A percentile compares a stretch with the other conserved stretches of the same genome.
Evolutionary conservation across 2,797 vertebrate species (phyloP).

Genomic region (Mormyrops boulengeri): DNA sequence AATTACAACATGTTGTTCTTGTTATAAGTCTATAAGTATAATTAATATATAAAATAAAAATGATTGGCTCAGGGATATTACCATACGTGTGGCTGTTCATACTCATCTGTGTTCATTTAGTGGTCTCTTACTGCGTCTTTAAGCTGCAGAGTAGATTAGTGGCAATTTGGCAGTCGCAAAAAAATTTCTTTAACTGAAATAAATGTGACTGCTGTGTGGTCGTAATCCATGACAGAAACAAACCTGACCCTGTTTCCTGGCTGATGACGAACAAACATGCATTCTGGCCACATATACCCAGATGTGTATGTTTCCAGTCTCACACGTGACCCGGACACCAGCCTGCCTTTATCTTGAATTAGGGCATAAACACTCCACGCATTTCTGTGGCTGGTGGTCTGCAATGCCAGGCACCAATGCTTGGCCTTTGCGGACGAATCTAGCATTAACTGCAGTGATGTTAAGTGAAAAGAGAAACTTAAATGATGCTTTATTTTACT

Average conservation of each 20-base stretch:
- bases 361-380: not conserved
- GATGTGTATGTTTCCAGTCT: not conserved
- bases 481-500: not conserved
- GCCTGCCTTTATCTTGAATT: not conserved
- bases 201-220: not conserved
- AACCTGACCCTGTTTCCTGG: not conserved
- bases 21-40: not conserved
- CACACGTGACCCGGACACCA: not conserved
- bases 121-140: not conserved
- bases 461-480: not conserved
- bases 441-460: not conserved
- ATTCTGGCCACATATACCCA: not conserved
- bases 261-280: not conserved
- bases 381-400: not conserved
- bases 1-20: not conserved
- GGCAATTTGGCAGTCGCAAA: not conserved
- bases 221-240: not conserved
- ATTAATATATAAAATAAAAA: not conserved
- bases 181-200: constrained; percentile 1
- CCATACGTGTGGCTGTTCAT: not conserved
- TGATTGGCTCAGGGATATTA: not conserved
- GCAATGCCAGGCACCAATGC: not conserved
- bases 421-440: not conserved
- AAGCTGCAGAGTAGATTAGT: not conserved
- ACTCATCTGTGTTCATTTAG: not conserved